A percentile compares a stretch with the other conserved stretches of the same genome.
Conservation (phyloP, 2,797 vertebrate species). For the Parauchenoglanis punctatus region DNA sequence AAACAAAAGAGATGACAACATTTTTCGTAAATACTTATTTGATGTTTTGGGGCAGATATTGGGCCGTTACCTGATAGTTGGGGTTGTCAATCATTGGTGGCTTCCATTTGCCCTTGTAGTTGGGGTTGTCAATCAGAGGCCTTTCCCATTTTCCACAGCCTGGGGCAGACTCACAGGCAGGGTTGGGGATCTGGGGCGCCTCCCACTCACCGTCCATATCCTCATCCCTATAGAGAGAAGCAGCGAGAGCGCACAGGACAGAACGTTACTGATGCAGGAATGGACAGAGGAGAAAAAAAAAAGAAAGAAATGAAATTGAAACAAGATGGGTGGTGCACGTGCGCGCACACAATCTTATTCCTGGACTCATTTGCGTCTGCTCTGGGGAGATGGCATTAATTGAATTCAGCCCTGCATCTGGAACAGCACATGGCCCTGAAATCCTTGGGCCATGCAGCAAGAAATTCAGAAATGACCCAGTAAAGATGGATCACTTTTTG, state of each 20-base stretch:
- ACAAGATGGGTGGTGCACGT: neutral
- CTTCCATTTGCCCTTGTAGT: constrained; percentile 98
- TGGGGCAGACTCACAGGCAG: constrained; percentile 88
- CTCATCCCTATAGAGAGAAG: constrained; percentile 83
- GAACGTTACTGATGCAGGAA: constrained; percentile 1
- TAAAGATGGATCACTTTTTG: neutral
- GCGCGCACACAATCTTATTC: neutral
- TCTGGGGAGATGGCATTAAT: constrained; percentile 34
- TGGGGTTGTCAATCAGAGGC: constrained; percentile 92
- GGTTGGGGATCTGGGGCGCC: constrained; percentile 94
- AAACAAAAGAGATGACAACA: neutral
- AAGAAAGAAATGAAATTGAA: neutral
- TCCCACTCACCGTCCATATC: constrained; percentile 99
- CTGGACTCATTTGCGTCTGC: neutral
- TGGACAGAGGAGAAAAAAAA: neutral
- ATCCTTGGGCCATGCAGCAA: constrained; percentile 6
- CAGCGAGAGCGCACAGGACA: no score
- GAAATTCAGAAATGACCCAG: neutral
- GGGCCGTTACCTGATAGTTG: constrained; percentile 89
- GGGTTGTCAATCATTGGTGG: constrained; percentile 96
- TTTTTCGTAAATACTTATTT: neutral
- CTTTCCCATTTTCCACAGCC: constrained; percentile 93
- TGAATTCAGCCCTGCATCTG: constrained; percentile 46
- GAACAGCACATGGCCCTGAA: constrained; percentile 30
- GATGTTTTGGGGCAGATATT: no score